Percentiles rank a stretch among this genome's conserved stretches.
Evolutionary conservation across 1,140 invertebrate genomes (phyloP).

Genomic region (Drosophila hydei): DNA sequence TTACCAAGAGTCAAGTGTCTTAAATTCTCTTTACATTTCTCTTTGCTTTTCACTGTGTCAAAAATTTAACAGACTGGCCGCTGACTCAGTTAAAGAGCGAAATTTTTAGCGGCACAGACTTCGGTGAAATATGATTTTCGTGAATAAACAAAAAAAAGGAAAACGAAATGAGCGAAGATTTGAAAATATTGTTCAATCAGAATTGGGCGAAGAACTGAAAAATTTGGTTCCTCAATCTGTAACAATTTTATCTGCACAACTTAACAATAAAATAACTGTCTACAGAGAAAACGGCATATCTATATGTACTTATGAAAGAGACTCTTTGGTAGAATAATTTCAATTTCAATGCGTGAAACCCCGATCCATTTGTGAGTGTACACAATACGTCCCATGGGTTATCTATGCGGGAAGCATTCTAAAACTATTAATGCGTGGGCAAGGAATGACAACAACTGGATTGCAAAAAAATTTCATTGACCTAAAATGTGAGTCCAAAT

Average conservation of each 20-base stretch:
- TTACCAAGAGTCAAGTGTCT: conserved; percentile 19
- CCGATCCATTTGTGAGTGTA: conserved; percentile 60
- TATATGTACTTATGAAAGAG: conserved; percentile 57
- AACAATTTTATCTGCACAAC: no score
- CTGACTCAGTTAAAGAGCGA: conserved; percentile 26
- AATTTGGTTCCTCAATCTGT: conserved; percentile 24
- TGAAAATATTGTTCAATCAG: no score
- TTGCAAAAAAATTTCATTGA: no score
- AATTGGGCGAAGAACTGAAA: no score
- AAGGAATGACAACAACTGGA: no score
- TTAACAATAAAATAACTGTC: no score
- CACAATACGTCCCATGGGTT: conserved; percentile 58
- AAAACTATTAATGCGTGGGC: neutral
- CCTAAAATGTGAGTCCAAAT: no score
- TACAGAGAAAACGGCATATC: no score
- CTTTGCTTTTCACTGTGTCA: neutral
- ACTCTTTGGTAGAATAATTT: no score
- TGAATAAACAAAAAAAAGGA: no score
- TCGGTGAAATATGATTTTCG: no score
- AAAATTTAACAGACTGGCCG: conserved; percentile 51
- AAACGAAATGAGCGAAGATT: conserved; percentile 40
- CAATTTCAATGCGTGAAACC: conserved; percentile 47
- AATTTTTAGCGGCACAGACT: no score
- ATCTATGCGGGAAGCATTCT: conserved; percentile 42
- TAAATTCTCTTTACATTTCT: conserved; percentile 40